A percentile compares a stretch with the other conserved stretches of the same genome.
Conservation (phyloP, 2,797 vertebrate species). For the Morelia viridis region DNA sequence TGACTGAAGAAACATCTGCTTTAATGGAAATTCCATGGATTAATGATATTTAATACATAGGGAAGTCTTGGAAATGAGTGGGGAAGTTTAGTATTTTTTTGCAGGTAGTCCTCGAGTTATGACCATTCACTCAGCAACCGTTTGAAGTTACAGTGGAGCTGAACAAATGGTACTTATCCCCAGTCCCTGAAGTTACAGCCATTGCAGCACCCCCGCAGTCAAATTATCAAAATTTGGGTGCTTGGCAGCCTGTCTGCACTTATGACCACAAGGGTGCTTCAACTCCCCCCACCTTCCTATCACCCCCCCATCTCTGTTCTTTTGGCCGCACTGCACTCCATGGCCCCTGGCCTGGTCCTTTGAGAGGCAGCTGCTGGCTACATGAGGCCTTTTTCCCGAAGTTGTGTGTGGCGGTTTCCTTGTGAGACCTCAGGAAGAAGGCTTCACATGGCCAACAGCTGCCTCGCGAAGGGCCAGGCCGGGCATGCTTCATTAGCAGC, state of each 20-base stretch:
- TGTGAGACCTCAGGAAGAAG: no score
- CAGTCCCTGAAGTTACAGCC: background rate
- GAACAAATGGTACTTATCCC: background rate
- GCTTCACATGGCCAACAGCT: background rate
- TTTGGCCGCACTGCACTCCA: no score
- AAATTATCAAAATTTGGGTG: background rate
- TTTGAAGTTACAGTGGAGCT: background rate
- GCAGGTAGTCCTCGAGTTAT: background rate
- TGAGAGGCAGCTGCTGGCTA: no score
- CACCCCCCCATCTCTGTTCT: background rate
- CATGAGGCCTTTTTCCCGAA: no score
- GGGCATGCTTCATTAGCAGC: background rate
- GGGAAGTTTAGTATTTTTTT: background rate
- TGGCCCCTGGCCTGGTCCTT: background rate
- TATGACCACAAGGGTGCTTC: background rate
- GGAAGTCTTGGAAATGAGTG: background rate
- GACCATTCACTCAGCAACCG: background rate
- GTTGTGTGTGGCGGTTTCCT: no score
- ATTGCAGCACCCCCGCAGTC: background rate
- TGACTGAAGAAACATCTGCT: background rate
- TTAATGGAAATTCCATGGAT: background rate
- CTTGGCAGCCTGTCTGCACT: background rate
- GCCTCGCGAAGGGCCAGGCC: background rate
- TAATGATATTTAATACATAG: background rate
- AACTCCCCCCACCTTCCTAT: background rate